phyloP scores from a whole-genome alignment of 2,113 vertebrate species.

The Sclerurus mexicanus region DNA sequence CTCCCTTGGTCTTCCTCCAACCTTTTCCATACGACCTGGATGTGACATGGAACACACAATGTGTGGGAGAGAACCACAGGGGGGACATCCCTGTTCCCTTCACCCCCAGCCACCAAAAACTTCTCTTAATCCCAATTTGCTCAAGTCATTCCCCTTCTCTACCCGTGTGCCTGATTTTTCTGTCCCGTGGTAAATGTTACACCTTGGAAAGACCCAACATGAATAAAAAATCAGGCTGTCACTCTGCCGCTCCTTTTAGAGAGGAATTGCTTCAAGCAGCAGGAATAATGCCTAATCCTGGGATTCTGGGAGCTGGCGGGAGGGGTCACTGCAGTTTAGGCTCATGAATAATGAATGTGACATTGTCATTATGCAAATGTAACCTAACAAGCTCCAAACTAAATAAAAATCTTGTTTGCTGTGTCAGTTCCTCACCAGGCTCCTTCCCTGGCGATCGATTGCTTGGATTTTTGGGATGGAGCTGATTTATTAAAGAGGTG shows the following conservation, averaged over 20 bases:
- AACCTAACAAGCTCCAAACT: slow-evolving; percentile 48
- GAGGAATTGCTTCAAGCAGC: slow-evolving; percentile 57
- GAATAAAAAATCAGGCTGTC: slow-evolving; percentile 56
- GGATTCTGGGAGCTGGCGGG: background rate
- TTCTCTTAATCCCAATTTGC: background rate
- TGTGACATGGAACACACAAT: background rate
- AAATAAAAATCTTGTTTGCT: slow-evolving; percentile 14
- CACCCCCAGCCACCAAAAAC: background rate
- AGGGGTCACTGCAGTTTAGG: slow-evolving; percentile 38
- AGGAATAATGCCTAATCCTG: slow-evolving; percentile 35
- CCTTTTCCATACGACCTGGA: background rate
- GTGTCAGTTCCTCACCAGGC: slow-evolving; percentile 41
- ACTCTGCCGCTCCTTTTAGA: slow-evolving; percentile 4
- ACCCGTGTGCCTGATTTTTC: slow-evolving; percentile 23
- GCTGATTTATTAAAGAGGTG: background rate
- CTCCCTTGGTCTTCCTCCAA: background rate
- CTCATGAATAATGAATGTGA: slow-evolving; percentile 71
- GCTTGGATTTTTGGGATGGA: background rate
- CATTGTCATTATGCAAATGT: slow-evolving; percentile 50
- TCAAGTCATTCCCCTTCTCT: background rate
- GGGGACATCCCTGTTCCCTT: background rate
- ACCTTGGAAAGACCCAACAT: slow-evolving; percentile 17
- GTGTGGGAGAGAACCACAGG: background rate
- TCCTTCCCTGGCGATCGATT: background rate
- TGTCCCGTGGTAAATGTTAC: background rate